These are phyloP conservation scores for Carollia perspicillata DNA, from an alignment of 2,113 vertebrate genomes.

Conservation along the genomic window DNA sequence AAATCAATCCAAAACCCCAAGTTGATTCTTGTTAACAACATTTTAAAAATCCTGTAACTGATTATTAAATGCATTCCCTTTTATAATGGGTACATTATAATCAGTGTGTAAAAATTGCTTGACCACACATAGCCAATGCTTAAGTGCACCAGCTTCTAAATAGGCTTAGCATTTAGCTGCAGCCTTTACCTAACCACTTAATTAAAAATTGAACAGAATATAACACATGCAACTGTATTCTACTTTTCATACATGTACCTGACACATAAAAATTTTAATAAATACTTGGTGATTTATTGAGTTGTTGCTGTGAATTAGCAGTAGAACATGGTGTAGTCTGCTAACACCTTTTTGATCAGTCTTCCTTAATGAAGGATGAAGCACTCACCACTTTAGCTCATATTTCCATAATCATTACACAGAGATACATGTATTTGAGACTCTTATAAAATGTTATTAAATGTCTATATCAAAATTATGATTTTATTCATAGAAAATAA, in stretches of 20 bases:
- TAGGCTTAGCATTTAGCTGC: slow-evolving; percentile 44
- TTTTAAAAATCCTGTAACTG: not conserved
- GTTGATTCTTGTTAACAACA: slow-evolving; percentile 19
- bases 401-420: not conserved
- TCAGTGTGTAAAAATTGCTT: slow-evolving; percentile 51
- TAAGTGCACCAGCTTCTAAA: slow-evolving; percentile 17
- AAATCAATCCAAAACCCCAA: slow-evolving; percentile 1
- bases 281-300: slow-evolving; percentile 52
- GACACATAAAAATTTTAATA: slow-evolving; percentile 34
- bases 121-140: slow-evolving; percentile 12
- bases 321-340: slow-evolving; percentile 9
- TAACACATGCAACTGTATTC: slow-evolving; percentile 26
- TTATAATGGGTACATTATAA: slow-evolving; percentile 41
- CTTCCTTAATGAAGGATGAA: not conserved
- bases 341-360: slow-evolving; percentile 3
- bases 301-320: slow-evolving; percentile 4
- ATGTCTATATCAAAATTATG: not conserved
- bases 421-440: not conserved
- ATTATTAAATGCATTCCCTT: slow-evolving; percentile 43
- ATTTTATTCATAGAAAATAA: slow-evolving; percentile 30
- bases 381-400: slow-evolving; percentile 1
- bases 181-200: slow-evolving; percentile 53
- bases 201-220: slow-evolving; percentile 37
- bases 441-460: slow-evolving; percentile 5
- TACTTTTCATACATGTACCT: not conserved